Evolutionary conservation across 2,113 vertebrate species (phyloP).

Genomic region (Casuarius casuarius): DNA sequence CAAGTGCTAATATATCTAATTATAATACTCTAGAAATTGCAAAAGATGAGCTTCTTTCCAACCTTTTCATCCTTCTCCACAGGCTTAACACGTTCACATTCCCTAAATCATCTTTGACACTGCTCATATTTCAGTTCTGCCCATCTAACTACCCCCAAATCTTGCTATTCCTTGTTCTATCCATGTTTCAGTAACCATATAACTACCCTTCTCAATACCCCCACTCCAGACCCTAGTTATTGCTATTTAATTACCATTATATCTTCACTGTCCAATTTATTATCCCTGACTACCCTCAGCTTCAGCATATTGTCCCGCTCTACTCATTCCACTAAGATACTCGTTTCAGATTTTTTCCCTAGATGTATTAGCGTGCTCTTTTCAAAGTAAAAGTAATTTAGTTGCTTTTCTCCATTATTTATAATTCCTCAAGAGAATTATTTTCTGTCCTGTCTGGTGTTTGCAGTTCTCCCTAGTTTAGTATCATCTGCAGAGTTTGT

Average conservation of each 20-base stretch:
- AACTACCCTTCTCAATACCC: background rate
- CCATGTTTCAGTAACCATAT: background rate
- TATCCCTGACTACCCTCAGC: background rate
- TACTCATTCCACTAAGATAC: background rate
- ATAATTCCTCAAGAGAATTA: background rate
- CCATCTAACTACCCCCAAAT: background rate
- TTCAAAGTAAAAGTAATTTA: background rate
- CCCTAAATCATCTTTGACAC: background rate
- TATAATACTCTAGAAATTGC: background rate
- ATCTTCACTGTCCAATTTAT: background rate
- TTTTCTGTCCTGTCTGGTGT: background rate
- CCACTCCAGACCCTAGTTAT: background rate
- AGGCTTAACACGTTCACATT: background rate
- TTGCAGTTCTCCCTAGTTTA: background rate
- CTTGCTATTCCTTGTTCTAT: background rate
- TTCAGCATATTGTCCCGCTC: background rate
- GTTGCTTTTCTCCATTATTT: background rate
- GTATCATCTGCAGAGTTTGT: slow-evolving; percentile 27
- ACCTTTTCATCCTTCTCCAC: background rate
- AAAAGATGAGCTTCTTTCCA: background rate
- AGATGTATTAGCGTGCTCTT: background rate
- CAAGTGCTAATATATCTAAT: background rate
- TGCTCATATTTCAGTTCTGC: background rate
- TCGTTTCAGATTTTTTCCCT: background rate
- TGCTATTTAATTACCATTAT: background rate